Conservation (phyloP, 2,888 invertebrate species). For the Lasioglossum figueresi region DNA sequence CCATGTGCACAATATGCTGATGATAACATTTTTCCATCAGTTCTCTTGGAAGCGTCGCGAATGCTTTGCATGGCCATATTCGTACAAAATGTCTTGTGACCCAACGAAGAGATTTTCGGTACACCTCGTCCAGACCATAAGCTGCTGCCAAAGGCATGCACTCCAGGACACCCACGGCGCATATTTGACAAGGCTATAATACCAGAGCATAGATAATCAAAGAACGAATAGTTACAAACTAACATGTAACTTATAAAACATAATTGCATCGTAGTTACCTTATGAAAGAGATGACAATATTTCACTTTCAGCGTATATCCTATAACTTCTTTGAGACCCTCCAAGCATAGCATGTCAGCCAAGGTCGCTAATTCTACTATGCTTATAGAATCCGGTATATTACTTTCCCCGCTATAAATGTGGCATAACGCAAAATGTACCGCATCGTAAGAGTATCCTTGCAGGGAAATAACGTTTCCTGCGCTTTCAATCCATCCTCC, state of each 20-base stretch:
- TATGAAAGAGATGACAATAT: slow-evolving; percentile 97
- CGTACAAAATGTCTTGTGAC: slow-evolving; percentile 93
- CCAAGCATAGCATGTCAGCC: slow-evolving; percentile 95
- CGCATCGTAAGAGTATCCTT: slow-evolving; percentile 93
- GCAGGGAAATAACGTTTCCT: slow-evolving; percentile 93
- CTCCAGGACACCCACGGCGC: slow-evolving; percentile 94
- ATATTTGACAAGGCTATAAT: slow-evolving; percentile 93
- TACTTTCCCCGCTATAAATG: slow-evolving; percentile 96
- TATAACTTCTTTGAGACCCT: slow-evolving; percentile 96
- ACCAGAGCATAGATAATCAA: slow-evolving; percentile 13
- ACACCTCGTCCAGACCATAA: slow-evolving; percentile 94
- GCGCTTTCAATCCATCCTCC: slow-evolving; percentile 93
- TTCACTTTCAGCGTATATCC: slow-evolving; percentile 93
- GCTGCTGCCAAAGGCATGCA: slow-evolving; percentile 93
- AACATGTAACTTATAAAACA: no score
- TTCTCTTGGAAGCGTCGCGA: slow-evolving; percentile 93
- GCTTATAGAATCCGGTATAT: slow-evolving; percentile 94
- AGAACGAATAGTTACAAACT: neutral
- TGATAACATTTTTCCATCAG: slow-evolving; percentile 93
- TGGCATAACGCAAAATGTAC: slow-evolving; percentile 97
- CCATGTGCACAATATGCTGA: slow-evolving; percentile 92
- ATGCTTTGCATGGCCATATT: slow-evolving; percentile 96
- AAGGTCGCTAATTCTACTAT: slow-evolving; percentile 94
- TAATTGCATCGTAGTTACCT: slow-evolving; percentile 85
- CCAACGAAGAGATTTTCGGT: slow-evolving; percentile 94